Percentiles rank a stretch among this genome's conserved stretches.
phyloP scores from a whole-genome alignment of 1,140 invertebrate species.

The Bombus haemorrhoidalis region DNA sequence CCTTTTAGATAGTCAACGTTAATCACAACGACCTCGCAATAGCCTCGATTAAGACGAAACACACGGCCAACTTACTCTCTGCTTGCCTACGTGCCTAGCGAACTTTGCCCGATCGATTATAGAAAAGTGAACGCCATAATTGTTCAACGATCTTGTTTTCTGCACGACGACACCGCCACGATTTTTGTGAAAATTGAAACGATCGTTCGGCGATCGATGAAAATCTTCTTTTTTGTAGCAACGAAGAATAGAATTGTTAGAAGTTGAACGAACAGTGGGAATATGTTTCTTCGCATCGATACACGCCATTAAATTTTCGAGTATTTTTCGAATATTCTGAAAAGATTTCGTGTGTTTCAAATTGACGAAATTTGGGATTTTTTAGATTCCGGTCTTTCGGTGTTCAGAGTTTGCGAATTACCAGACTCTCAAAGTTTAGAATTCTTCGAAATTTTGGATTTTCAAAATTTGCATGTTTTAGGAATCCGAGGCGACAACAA shows the following conservation, averaged over 20 bases:
- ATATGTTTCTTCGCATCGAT: too few relatives aligned
- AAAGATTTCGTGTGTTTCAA: too few relatives aligned
- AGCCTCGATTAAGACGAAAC: slow-evolving; percentile 38
- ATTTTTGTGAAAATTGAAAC: background rate
- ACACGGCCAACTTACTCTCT: slow-evolving; percentile 14
- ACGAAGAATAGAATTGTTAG: too few relatives aligned
- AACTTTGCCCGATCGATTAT: background rate
- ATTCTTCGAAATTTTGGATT: too few relatives aligned
- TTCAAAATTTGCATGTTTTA: background rate
- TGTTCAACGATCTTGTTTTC: background rate
- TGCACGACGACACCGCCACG: background rate
- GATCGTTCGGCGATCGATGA: background rate
- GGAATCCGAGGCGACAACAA: too few relatives aligned
- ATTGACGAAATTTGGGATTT: too few relatives aligned
- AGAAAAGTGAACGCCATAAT: background rate
- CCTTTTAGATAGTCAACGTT: background rate
- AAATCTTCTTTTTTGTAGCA: background rate
- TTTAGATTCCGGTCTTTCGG: background rate
- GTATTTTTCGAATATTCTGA: too few relatives aligned
- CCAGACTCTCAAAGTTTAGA: too few relatives aligned
- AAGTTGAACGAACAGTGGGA: too few relatives aligned
- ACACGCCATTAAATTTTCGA: too few relatives aligned
- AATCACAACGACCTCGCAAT: background rate
- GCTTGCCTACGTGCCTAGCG: slow-evolving; percentile 13
- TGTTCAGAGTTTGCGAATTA: background rate